phyloP scores from a whole-genome alignment of 1,140 invertebrate species.

The Penaeus japonicus region DNA sequence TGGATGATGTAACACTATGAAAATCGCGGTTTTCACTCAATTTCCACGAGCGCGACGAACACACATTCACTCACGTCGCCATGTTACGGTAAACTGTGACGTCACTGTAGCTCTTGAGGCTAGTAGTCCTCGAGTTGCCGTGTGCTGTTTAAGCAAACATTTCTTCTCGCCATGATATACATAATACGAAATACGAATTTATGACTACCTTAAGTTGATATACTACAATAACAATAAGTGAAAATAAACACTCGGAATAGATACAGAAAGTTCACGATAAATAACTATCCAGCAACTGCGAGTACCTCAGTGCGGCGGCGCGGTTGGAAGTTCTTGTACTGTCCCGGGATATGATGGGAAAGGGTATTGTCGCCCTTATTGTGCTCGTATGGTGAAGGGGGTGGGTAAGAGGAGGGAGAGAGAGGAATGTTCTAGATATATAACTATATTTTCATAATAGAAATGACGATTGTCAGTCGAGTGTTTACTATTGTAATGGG shows the following conservation, averaged over 20 bases:
- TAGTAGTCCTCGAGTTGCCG: not conserved
- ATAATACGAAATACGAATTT: not conserved
- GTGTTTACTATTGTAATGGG: not conserved
- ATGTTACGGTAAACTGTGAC: constrained; percentile 30
- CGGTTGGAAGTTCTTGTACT: not conserved
- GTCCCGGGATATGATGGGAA: not conserved
- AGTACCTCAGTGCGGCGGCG: no score
- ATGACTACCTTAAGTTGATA: no score
- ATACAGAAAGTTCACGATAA: no score
- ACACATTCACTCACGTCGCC: constrained; percentile 27
- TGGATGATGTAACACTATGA: not conserved
- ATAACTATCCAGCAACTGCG: no score
- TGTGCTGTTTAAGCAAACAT: not conserved
- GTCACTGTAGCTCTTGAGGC: not conserved
- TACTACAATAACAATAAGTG: not conserved
- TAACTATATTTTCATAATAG: not conserved
- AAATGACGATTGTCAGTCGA: not conserved
- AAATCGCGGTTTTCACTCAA: constrained; percentile 45
- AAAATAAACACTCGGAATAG: not conserved
- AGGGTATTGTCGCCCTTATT: no score
- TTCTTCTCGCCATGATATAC: not conserved
- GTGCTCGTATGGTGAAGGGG: no score
- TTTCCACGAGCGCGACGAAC: constrained; percentile 19
- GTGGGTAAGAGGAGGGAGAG: not conserved
- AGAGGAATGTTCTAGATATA: not conserved